A percentile compares a stretch with the other conserved stretches of the same genome.
Conservation (phyloP, 2,113 vertebrate species). For the Syngnathus typhle region DNA sequence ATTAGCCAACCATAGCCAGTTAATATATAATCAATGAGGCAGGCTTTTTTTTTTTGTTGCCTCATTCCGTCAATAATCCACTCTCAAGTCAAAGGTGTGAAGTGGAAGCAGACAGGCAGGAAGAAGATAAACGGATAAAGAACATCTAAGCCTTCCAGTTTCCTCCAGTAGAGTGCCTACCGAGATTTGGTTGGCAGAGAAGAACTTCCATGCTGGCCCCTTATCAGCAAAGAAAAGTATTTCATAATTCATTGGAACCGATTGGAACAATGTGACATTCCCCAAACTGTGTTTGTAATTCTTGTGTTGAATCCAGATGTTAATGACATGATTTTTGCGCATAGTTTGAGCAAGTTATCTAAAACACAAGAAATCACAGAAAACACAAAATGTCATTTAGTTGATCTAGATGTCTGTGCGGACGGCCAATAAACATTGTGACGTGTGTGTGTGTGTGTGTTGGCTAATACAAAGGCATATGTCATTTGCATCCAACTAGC, state of each 20-base stretch:
- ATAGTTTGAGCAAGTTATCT: conserved; percentile 27
- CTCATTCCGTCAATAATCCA: neutral
- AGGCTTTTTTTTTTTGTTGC: neutral
- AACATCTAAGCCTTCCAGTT: neutral
- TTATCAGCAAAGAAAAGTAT: conserved; percentile 24
- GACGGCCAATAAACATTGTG: conserved; percentile 64
- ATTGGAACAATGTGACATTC: neutral
- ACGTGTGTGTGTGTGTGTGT: conserved; percentile 6
- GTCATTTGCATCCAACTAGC: conserved; percentile 1
- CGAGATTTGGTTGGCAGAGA: conserved; percentile 12
- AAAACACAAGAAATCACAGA: conserved; percentile 55
- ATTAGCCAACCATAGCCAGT: neutral
- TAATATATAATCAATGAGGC: too few species aligned
- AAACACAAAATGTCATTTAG: conserved; percentile 51
- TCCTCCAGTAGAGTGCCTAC: conserved; percentile 24
- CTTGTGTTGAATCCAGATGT: conserved; percentile 1
- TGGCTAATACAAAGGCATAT: conserved; percentile 5
- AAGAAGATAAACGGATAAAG: neutral
- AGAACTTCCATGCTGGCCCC: conserved; percentile 29
- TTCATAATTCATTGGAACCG: conserved; percentile 16
- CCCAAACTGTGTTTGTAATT: conserved; percentile 32
- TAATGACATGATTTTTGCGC: conserved; percentile 26
- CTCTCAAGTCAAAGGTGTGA: conserved; percentile 1
- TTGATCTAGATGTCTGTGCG: conserved; percentile 52
- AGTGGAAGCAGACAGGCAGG: neutral